Base-by-base conservation (phyloP, 1,140 invertebrate species). In the Rhynchophorus ferrugineus region DNA sequence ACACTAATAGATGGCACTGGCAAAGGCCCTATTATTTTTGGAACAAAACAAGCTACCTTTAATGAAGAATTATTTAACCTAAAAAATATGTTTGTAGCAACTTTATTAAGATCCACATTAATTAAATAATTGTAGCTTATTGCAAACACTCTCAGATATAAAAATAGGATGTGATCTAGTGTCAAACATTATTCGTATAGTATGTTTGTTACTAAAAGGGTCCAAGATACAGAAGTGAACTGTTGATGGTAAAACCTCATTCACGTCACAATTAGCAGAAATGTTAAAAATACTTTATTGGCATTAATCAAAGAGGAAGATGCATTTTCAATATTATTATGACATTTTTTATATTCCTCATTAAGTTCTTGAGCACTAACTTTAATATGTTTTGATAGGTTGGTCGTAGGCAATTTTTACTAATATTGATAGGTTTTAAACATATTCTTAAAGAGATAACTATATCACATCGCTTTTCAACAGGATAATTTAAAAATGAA, bases 111-210 rank as follows among this genome's bases (percentile, higher is more conserved):
- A 9, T 34, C 13, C 14, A 48, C 41, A 41, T 17, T 48, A 19
- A 39, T 19, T 39, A 5, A 7, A 14, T 21, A 48, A 39, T 3
- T 18, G 7, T 11, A 48, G 21, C 19, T 41, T 37, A 19, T 39
- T 41, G 17, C 46, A 41, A 3, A 41, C n/a, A 3, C 41, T n/a
- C 54, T 71, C 67, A 1, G 68, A 66, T 1, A 67, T 66, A 9
- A 53, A 54, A 17, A 56, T 61, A 7, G 56, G 59, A 39, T 62
- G 61, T 22, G 59, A 61, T 7, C 61, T 59, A 17, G 16, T 51
- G 24, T 62, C 61, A 9, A 62, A 46, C 2, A 61, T 33, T 3
- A 49, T 56, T n/a, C 56, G 49, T 17, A 49, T 53, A 17, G 13
- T 43, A 42, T 49, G 47, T 18, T 19, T 34, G 3, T 49, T 41